These are phyloP conservation scores for Drosophila ambigua DNA, from an alignment of 1,140 invertebrate genomes.

Conservation along the genomic window DNA sequence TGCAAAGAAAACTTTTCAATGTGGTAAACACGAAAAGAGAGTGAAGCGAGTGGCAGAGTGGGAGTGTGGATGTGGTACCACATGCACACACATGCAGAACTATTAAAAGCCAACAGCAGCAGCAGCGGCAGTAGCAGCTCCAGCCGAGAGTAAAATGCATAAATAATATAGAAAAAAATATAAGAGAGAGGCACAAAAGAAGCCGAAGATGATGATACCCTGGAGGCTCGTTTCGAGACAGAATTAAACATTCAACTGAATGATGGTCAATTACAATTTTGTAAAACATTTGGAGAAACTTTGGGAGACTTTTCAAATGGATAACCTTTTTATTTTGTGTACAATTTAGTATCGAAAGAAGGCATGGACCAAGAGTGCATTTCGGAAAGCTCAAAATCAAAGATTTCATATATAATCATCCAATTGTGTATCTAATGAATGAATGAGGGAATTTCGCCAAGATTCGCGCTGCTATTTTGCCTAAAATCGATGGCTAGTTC, in stretches of 20 bases:
- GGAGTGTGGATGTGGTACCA: neutral
- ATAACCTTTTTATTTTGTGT: no score
- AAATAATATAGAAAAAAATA: slow-evolving; percentile 69
- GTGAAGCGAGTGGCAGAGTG: slow-evolving; percentile 3
- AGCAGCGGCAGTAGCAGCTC: slow-evolving; percentile 26
- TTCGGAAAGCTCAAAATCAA: no score
- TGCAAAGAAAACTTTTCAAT: slow-evolving; percentile 82
- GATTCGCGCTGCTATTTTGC: no score
- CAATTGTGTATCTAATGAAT: no score
- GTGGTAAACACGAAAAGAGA: slow-evolving; percentile 65
- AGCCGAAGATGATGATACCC: slow-evolving; percentile 1
- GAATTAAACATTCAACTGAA: neutral
- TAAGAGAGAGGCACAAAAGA: slow-evolving; percentile 25
- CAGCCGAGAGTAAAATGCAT: slow-evolving; percentile 72
- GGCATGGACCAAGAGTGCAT: no score
- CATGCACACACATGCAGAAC: slow-evolving; percentile 60
- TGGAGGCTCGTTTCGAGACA: neutral
- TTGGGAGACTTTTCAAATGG: neutral
- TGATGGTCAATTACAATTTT: slow-evolving; percentile 11
- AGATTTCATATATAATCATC: no score
- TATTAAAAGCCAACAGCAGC: slow-evolving; percentile 74
- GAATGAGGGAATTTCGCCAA: no score
- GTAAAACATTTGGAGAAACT: neutral
- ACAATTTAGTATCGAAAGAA: no score
- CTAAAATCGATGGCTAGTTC: no score